Percentiles rank a stretch among this genome's conserved stretches.
Evolutionary conservation across 1,140 invertebrate species (phyloP).

Genomic region (Drosophila parvula): DNA sequence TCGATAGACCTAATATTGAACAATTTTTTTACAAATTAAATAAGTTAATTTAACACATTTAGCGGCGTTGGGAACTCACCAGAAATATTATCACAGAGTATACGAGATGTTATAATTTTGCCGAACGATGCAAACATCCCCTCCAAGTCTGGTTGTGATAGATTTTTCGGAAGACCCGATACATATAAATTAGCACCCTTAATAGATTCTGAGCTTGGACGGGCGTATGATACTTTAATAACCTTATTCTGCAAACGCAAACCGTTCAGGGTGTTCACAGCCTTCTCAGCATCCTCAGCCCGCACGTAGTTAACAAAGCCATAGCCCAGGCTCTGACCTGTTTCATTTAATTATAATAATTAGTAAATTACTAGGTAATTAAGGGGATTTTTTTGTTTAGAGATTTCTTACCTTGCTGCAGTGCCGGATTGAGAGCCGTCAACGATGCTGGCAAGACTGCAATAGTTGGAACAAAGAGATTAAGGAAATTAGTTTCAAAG

Average conservation of each 20-base stretch:
- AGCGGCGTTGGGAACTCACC: slow-evolving; percentile 71
- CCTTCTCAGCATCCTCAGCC: slow-evolving; percentile 93
- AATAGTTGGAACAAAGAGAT: not conserved
- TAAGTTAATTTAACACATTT: not conserved
- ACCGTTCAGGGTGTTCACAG: slow-evolving; percentile 93
- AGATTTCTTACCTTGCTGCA: slow-evolving; percentile 73
- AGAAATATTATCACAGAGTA: slow-evolving; percentile 94
- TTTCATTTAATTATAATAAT: slow-evolving; percentile 39
- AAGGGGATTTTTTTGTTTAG: not conserved
- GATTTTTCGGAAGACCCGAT: slow-evolving; percentile 92
- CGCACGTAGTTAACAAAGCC: slow-evolving; percentile 95
- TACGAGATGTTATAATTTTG: slow-evolving; percentile 93
- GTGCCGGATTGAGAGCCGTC: slow-evolving; percentile 81
- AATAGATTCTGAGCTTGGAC: slow-evolving; percentile 94
- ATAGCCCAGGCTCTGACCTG: slow-evolving; percentile 94
- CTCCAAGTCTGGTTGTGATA: slow-evolving; percentile 94
- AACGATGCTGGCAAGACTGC: slow-evolving; percentile 82
- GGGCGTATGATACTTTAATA: slow-evolving; percentile 95
- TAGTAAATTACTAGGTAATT: not conserved
- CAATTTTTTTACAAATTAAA: not conserved
- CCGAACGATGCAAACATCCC: slow-evolving; percentile 92
- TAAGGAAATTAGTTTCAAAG: not conserved
- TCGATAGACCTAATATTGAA: slow-evolving; percentile 84
- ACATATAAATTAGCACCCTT: slow-evolving; percentile 96
- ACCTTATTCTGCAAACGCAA: slow-evolving; percentile 94